A percentile compares a stretch with the other conserved stretches of the same genome.
phyloP scores from a whole-genome alignment of 1,140 invertebrate genomes.

The Diploscapter pachys region DNA sequence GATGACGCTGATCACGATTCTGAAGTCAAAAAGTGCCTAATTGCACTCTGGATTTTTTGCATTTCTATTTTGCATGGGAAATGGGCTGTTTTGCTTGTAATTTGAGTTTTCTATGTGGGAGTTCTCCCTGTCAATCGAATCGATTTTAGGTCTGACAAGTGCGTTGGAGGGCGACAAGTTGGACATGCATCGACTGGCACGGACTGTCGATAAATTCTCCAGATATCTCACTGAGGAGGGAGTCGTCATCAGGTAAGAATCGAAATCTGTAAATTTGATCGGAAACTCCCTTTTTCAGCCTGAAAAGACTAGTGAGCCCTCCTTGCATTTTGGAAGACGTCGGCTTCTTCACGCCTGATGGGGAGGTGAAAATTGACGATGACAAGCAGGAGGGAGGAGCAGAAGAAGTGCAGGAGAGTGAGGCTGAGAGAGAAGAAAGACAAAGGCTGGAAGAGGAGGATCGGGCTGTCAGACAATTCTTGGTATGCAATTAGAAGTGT shows the following conservation, averaged over 20 bases:
- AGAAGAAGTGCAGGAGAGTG: too few relatives aligned
- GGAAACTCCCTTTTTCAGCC: background rate
- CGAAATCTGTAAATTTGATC: background rate
- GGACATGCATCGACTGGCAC: background rate
- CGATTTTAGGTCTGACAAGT: constrained; percentile 9
- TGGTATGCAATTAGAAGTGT: too few relatives aligned
- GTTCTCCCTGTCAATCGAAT: background rate
- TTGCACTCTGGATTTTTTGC: too few relatives aligned
- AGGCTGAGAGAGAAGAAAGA: background rate
- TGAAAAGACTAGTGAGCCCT: constrained; percentile 22
- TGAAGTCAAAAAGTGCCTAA: too few relatives aligned
- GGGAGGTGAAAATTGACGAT: constrained; percentile 14
- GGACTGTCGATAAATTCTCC: constrained; percentile 4
- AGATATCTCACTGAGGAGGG: constrained; percentile 10
- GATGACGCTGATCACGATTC: too few relatives aligned
- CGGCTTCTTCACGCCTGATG: constrained; percentile 28
- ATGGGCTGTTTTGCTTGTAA: too few relatives aligned
- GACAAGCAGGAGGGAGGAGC: too few relatives aligned
- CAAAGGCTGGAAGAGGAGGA: background rate
- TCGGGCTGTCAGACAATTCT: too few relatives aligned
- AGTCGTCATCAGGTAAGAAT: constrained; percentile 7
- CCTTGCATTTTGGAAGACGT: constrained; percentile 14
- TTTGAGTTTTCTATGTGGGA: too few relatives aligned
- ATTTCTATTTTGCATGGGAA: too few relatives aligned
- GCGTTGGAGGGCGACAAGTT: constrained; percentile 15